phyloP scores from a whole-genome alignment of 2,797 vertebrate species.

The Toxotes lorentzi region DNA sequence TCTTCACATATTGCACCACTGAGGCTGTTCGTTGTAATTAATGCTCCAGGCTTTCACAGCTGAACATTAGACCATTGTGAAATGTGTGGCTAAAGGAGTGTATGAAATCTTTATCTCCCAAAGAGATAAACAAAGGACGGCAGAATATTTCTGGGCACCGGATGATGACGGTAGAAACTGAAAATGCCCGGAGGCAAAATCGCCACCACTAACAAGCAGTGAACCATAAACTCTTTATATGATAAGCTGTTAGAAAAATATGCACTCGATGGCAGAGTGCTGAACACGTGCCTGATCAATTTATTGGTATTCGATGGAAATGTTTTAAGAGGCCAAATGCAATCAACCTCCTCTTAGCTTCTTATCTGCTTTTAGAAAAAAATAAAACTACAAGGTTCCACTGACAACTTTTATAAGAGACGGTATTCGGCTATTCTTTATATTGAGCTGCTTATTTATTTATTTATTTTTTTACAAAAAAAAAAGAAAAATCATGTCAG shows the following conservation, averaged over 20 bases:
- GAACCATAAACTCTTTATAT: constrained; percentile 45
- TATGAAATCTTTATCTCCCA: constrained; percentile 53
- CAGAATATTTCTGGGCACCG: constrained; percentile 24
- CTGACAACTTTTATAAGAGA: neutral
- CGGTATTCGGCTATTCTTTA: neutral
- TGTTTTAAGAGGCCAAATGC: neutral
- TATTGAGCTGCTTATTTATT: neutral
- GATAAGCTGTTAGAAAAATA: constrained; percentile 21
- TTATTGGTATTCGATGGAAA: constrained; percentile 21
- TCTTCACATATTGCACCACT: constrained; percentile 30
- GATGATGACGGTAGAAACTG: constrained; percentile 15
- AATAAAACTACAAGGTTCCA: neutral
- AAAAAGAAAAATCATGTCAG: too few species aligned
- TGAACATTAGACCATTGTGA: constrained; percentile 34
- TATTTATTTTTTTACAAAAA: too few species aligned
- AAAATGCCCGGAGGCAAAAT: constrained; percentile 44
- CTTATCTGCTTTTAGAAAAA: neutral
- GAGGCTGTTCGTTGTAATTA: constrained; percentile 58
- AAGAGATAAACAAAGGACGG: constrained; percentile 49
- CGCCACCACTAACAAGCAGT: constrained; percentile 42
- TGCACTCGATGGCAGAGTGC: neutral
- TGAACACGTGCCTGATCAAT: constrained; percentile 32
- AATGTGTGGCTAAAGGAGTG: constrained; percentile 38
- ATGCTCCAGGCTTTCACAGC: constrained; percentile 32
- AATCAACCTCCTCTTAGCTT: neutral